Percentiles rank a stretch among this genome's conserved stretches.
Evolutionary conservation across 1,140 invertebrate genomes (phyloP).

Genomic region (Drosophila ogumai): DNA sequence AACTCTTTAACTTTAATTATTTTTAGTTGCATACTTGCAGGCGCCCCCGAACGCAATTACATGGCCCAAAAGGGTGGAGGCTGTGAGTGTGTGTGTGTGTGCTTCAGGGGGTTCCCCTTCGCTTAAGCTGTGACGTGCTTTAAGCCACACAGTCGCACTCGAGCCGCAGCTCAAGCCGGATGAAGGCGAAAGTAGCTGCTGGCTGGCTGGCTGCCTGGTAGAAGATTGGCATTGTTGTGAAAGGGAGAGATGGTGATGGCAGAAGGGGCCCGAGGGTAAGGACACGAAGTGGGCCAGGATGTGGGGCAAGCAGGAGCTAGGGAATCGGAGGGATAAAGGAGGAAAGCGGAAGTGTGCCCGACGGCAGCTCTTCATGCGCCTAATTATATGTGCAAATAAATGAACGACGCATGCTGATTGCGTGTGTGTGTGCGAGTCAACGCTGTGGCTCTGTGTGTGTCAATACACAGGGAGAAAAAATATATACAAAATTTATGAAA

Average conservation of each 20-base stretch:
- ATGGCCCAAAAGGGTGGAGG: background rate
- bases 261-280: background rate
- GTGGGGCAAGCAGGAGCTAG: conserved; percentile 2
- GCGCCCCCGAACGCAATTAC: conserved; percentile 32
- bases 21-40: conserved; percentile 60
- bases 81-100: background rate
- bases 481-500: background rate
- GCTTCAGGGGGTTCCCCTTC: conserved; percentile 9
- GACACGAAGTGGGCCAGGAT: conserved; percentile 9
- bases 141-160: conserved; percentile 37
- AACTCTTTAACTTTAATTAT: conserved; percentile 5
- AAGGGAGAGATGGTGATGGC: background rate
- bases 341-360: conserved; percentile 63
- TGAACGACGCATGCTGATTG: conserved; percentile 73
- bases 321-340: background rate
- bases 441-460: background rate
- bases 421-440: conserved; percentile 43
- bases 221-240: conserved; percentile 34
- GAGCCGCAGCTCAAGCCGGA: conserved; percentile 22
- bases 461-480: background rate
- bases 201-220: conserved; percentile 12
- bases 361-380: conserved; percentile 68
- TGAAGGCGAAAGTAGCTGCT: conserved; percentile 28
- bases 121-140: conserved; percentile 49
- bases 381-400: conserved; percentile 85